phyloP scores from a whole-genome alignment of 2,797 vertebrate species.

The Ara ararauna region DNA sequence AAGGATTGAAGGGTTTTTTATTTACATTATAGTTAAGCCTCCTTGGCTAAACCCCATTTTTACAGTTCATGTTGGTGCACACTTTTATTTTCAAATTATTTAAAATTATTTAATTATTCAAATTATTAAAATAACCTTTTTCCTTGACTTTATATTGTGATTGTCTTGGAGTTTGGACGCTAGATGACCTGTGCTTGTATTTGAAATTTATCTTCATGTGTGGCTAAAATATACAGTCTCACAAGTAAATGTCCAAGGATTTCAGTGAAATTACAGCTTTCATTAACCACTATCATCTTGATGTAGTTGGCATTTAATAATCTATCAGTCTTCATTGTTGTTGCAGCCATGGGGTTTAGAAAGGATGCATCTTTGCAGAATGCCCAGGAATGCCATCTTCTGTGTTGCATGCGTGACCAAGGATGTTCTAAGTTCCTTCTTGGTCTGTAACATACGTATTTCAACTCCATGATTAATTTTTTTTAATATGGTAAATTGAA shows the following conservation, averaged over 20 bases:
- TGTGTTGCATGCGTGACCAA: neutral
- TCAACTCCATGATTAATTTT: neutral
- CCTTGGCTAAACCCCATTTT: neutral
- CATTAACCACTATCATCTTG: rapidly evolving
- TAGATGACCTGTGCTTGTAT: neutral
- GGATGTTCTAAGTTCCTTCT: neutral
- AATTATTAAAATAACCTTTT: neutral
- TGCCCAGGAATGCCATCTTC: neutral
- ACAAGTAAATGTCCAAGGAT: neutral
- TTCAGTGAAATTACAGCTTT: neutral
- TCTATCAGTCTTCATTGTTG: neutral
- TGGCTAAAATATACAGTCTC: neutral
- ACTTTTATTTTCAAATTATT: neutral
- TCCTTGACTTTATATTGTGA: neutral
- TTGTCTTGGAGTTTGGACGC: neutral
- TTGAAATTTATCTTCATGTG: neutral
- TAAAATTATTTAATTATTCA: neutral
- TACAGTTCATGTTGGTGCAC: neutral
- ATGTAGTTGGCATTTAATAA: neutral
- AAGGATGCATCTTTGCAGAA: neutral
- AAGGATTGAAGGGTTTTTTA: rapidly evolving
- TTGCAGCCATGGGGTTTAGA: neutral
- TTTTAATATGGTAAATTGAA: neutral
- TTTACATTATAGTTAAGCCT: rapidly evolving
- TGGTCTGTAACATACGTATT: rapidly evolving